Percentiles rank a stretch among this genome's conserved stretches.
Evolutionary conservation across 2,113 vertebrate genomes (phyloP).

Genomic region (Atherinomorus stipes): DNA sequence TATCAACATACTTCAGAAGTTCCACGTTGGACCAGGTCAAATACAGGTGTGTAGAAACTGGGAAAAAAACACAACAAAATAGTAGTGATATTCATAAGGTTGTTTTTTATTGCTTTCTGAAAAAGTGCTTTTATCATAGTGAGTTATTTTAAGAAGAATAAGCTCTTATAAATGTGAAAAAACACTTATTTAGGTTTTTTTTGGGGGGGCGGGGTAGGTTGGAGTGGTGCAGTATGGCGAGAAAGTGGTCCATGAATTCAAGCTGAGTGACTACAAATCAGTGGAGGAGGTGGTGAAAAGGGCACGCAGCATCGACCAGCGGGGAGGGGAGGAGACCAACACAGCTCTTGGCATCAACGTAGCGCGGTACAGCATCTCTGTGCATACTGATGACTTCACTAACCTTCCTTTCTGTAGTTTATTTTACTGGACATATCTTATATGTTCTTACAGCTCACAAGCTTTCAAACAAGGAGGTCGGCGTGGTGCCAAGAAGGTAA

Average conservation of each 20-base stretch:
- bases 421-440: background rate
- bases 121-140: background rate
- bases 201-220: slow-evolving; percentile 81
- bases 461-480: slow-evolving; percentile 95
- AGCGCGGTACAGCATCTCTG: slow-evolving; percentile 85
- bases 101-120: background rate
- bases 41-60: slow-evolving; percentile 88
- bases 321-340: slow-evolving; percentile 95
- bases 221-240: slow-evolving; percentile 97
- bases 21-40: slow-evolving; percentile 95
- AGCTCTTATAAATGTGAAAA: background rate
- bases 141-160: background rate
- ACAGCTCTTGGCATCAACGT: slow-evolving; percentile 96
- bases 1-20: slow-evolving; percentile 97
- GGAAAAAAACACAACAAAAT: background rate
- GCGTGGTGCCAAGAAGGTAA: slow-evolving; percentile 96
- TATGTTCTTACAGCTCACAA: slow-evolving; percentile 76
- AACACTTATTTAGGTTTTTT: background rate
- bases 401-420: background rate
- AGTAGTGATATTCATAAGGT: too few relatives aligned
- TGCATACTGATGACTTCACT: slow-evolving; percentile 1
- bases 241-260: slow-evolving; percentile 94
- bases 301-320: slow-evolving; percentile 92
- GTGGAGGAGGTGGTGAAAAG: slow-evolving; percentile 94
- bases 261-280: slow-evolving; percentile 92